These are phyloP conservation scores for Hesperophylax magnus DNA, from an alignment of 1,140 invertebrate species.

Conservation along the genomic window DNA sequence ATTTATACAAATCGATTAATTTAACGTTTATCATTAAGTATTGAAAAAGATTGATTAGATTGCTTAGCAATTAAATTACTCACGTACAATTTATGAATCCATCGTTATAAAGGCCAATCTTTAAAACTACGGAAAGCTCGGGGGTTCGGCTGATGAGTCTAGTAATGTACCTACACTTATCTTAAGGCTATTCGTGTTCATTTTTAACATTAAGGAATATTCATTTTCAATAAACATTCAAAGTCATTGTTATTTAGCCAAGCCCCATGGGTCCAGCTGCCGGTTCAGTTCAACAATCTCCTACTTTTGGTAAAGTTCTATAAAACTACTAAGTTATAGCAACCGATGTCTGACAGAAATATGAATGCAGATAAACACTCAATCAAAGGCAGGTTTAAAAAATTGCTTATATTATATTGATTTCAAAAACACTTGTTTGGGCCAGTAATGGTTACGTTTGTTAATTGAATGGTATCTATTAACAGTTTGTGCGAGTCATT, in stretches of 20 bases:
- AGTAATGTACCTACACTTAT: background rate
- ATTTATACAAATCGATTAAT: conserved; percentile 39
- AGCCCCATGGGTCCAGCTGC: no score
- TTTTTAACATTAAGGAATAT: conserved; percentile 4
- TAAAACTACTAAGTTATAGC: no score
- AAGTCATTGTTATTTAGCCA: background rate
- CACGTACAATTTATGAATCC: conserved; percentile 44
- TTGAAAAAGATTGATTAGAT: conserved; percentile 47
- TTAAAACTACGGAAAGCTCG: conserved; percentile 46
- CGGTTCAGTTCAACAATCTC: no score
- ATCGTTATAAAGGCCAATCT: conserved; percentile 48
- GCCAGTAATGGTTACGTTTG: background rate
- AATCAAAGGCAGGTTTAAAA: no score
- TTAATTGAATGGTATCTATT: background rate
- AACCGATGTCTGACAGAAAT: no score
- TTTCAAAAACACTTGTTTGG: no score
- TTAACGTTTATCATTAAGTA: conserved; percentile 11
- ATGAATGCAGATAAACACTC: no score
- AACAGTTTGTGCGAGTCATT: conserved; percentile 39
- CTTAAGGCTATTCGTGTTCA: conserved; percentile 14
- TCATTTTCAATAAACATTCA: conserved; percentile 9
- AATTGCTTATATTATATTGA: no score
- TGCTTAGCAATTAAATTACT: conserved; percentile 41
- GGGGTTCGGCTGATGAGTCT: conserved; percentile 32
- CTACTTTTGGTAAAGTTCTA: no score